phyloP scores from a whole-genome alignment of 2,113 vertebrate species.

The Cisticola juncidis region DNA sequence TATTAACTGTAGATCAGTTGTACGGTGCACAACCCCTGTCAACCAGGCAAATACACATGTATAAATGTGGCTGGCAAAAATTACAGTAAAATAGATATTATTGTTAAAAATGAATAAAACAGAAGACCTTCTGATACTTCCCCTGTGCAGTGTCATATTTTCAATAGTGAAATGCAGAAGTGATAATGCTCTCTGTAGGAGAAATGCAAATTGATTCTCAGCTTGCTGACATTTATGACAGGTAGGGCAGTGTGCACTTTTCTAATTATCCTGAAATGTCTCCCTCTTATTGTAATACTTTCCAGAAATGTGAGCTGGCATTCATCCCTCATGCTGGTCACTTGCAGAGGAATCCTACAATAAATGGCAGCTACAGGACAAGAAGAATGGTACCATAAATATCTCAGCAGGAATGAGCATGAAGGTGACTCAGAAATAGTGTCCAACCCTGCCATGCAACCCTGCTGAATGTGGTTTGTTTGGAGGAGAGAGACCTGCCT shows the following conservation, averaged over 20 bases:
- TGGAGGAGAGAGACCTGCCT: neutral
- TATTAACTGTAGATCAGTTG: neutral
- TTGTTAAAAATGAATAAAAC: neutral
- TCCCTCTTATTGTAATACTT: neutral
- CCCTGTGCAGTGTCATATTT: neutral
- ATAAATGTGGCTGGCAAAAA: neutral
- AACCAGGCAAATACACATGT: neutral
- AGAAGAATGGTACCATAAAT: neutral
- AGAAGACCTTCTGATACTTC: neutral
- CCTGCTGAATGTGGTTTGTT: neutral
- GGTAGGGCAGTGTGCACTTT: conserved; percentile 5
- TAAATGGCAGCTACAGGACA: neutral
- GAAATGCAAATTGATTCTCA: neutral
- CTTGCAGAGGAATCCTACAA: neutral
- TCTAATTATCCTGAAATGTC: neutral
- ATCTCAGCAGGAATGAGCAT: neutral
- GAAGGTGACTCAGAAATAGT: neutral
- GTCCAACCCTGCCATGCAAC: neutral
- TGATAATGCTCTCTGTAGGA: neutral
- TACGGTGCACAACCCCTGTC: neutral
- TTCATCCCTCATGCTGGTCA: neutral
- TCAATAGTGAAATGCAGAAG: neutral
- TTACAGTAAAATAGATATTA: neutral
- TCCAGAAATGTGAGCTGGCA: neutral
- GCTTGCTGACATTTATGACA: conserved; percentile 17